These are phyloP conservation scores for Hypolimnas misippus DNA, from an alignment of 2,888 invertebrate species.

Conservation along the genomic window DNA sequence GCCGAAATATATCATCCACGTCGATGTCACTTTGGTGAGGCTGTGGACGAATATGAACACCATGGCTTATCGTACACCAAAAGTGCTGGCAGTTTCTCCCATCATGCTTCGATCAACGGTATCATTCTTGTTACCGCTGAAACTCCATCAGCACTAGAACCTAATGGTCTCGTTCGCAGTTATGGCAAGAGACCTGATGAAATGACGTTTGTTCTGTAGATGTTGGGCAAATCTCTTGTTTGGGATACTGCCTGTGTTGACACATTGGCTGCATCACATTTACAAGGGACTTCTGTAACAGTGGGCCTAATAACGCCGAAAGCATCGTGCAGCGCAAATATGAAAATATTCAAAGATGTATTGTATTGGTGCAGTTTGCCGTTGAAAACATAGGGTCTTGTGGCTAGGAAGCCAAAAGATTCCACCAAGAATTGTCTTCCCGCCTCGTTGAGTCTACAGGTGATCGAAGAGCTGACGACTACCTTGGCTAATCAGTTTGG, in stretches of 20 bases:
- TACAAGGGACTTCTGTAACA: not conserved
- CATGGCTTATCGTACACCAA: not conserved
- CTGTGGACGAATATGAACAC: not conserved
- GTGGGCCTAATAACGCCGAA: no score
- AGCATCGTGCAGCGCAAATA: no score
- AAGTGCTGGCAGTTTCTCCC: not conserved
- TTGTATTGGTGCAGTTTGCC: no score
- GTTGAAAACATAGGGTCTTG: no score
- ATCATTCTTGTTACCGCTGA: not conserved
- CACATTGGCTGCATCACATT: slow-evolving; percentile 5
- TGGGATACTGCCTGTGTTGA: not conserved
- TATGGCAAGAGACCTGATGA: slow-evolving; percentile 14
- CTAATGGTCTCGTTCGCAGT: slow-evolving; percentile 3
- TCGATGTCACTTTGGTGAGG: not conserved
- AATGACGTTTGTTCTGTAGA: not conserved
- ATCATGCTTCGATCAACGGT: not conserved
- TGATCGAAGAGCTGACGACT: slow-evolving; percentile 25
- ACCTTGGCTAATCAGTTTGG: slow-evolving; percentile 23
- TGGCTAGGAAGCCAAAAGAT: no score
- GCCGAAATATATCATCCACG: not conserved
- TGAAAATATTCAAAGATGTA: no score
- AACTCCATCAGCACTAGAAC: not conserved
- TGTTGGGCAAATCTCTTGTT: no score
- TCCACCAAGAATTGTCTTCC: slow-evolving; percentile 14
- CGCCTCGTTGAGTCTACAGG: slow-evolving; percentile 21